These are phyloP conservation scores for Tyrophagus putrescentiae DNA, from an alignment of 1,140 invertebrate genomes.

Conservation along the genomic window DNA sequence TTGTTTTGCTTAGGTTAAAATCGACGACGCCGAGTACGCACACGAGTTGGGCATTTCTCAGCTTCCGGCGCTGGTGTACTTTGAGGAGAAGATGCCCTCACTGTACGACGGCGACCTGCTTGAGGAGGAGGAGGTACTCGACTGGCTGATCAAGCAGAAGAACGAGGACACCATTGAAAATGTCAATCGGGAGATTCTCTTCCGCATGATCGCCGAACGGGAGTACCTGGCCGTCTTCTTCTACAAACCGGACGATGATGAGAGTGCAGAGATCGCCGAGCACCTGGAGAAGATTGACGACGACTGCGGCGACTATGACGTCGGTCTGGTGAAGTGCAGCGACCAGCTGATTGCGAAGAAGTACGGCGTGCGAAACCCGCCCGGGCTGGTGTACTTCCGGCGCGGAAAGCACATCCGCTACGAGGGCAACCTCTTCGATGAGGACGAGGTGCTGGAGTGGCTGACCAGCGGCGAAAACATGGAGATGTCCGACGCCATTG, in stretches of 20 bases:
- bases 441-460: slow-evolving; percentile 85
- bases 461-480: slow-evolving; percentile 82
- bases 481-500: slow-evolving; percentile 64
- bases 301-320: slow-evolving; percentile 75
- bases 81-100: slow-evolving; percentile 26
- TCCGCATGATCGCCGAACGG: slow-evolving; percentile 71
- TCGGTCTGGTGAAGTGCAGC: slow-evolving; percentile 74
- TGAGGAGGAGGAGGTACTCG: slow-evolving; percentile 29
- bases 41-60: slow-evolving; percentile 72
- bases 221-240: slow-evolving; percentile 83
- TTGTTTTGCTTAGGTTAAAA: slow-evolving; percentile 45
- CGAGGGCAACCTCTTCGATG: slow-evolving; percentile 54
- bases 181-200: slow-evolving; percentile 64
- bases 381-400: slow-evolving; percentile 75
- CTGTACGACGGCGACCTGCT: slow-evolving; percentile 29
- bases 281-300: slow-evolving; percentile 80
- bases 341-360: slow-evolving; percentile 86
- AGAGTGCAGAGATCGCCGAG: slow-evolving; percentile 43
- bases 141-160: slow-evolving; percentile 48
- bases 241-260: slow-evolving; percentile 61
- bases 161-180: slow-evolving; percentile 84
- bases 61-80: slow-evolving; percentile 39
- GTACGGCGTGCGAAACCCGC: slow-evolving; percentile 71
- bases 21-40: slow-evolving; percentile 69
- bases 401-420: slow-evolving; percentile 80